Conservation (phyloP, 2,888 invertebrate genomes). For the Cheilosia urbana region DNA sequence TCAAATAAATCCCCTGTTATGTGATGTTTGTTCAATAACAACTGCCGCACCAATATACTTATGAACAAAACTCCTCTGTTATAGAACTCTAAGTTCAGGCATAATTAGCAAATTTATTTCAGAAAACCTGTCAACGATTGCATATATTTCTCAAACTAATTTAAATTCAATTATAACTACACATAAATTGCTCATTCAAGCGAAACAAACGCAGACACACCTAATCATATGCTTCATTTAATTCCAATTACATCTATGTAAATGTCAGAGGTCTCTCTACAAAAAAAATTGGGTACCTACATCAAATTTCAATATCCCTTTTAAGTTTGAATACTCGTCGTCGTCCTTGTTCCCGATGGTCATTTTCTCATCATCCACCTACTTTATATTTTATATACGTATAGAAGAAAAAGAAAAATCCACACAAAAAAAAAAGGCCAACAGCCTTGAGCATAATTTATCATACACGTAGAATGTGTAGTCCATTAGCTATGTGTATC, state of each 20-base stretch:
- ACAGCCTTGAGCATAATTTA: constrained; percentile 68
- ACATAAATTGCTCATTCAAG: not conserved
- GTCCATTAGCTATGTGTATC: constrained; percentile 59
- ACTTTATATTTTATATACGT: constrained; percentile 16
- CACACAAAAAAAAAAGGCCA: constrained; percentile 43
- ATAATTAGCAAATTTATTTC: no score
- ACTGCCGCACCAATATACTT: no score
- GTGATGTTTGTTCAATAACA: no score
- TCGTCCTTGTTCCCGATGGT: constrained; percentile 68
- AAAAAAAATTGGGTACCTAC: constrained; percentile 16
- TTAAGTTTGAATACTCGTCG: constrained; percentile 53
- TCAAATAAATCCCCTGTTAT: no score
- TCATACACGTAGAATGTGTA: constrained; percentile 57
- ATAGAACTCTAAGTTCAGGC: no score
- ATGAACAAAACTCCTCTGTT: no score
- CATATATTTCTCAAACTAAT: not conserved
- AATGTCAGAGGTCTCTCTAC: constrained; percentile 23
- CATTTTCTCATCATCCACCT: constrained; percentile 58
- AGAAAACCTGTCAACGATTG: not conserved
- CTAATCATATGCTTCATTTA: constrained; percentile 1
- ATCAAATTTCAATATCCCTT: constrained; percentile 54
- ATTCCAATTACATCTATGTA: constrained; percentile 1
- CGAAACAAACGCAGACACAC: not conserved
- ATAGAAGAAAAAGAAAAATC: constrained; percentile 5
- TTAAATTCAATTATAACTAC: not conserved